Base-by-base conservation (phyloP, 1,140 invertebrate genomes). In the Polyergus mexicanus region DNA sequence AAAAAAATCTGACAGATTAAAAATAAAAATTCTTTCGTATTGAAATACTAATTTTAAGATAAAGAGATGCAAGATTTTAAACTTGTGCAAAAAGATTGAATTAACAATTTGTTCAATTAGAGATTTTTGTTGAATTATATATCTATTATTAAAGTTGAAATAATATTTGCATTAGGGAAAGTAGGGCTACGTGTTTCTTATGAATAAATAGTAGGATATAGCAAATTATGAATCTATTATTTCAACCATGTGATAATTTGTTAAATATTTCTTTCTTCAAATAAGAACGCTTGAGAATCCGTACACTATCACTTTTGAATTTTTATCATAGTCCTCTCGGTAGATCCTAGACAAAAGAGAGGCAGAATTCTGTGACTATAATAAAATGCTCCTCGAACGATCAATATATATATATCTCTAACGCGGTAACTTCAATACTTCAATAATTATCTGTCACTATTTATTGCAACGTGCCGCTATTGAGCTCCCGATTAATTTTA, bases 371-470 rank as follows among this genome's bases (percentile, higher is more conserved):
- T 54, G n/a, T 13, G 75, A 22, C 6, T 38, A 35, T 32, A 69
- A 69, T n/a, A 68, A 25, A 51, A 1, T 5, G 63, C 16, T 58
- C 22, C 28, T 69, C 47, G 16, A 69, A 80, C 65, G 65, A 80
- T 58, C 77, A 80, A 80, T 69, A 54, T 1, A 16, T 38, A 69
- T 56, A n/a, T 22, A 47, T 19, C 16, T 51, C 13, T 54, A 44
- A 44, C 25, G 28, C 7, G n/a, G n/a, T 80, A 38, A 41, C 6
- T 28, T 28, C 25, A 13, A 68, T 69, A 69, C 28, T 56, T 80
- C 32, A 80, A 56, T 80, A 80, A 80, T 80, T 69, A 80, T 80
- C 51, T 56, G 63, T 69, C 32, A 68, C 28, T 47, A 78, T 16
- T 28, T 56, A 69, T 69, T 80, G 10, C 19, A 56, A 69, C 44